A percentile compares a stretch with the other conserved stretches of the same genome.
These are phyloP conservation scores for Acestrorhynchus altus DNA, from an alignment of 2,797 vertebrate genomes.

Conservation along the genomic window DNA sequence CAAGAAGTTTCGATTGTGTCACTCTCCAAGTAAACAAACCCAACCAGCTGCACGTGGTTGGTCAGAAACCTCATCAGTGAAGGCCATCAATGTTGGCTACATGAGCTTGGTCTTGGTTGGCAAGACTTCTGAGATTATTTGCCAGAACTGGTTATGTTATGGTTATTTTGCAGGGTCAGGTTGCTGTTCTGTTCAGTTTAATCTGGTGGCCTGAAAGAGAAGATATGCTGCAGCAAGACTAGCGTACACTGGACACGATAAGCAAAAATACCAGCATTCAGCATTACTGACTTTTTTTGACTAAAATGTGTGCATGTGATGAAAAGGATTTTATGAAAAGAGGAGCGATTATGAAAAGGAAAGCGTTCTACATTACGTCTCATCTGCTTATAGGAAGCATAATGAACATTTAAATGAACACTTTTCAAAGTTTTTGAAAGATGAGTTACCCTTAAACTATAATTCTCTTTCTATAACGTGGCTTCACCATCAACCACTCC, in stretches of 20 bases:
- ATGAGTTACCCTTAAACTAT: background rate
- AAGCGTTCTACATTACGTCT: constrained; percentile 2
- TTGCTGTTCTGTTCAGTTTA: background rate
- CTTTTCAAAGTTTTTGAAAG: background rate
- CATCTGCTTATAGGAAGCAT: constrained; percentile 32
- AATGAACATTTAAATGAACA: constrained; percentile 21
- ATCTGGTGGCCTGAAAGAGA: background rate
- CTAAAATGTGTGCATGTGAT: constrained; percentile 25
- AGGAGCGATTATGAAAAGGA: background rate
- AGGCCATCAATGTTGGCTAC: background rate
- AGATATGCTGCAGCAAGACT: background rate
- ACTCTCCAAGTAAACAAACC: constrained; percentile 20
- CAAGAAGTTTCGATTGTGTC: background rate
- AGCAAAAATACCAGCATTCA: constrained; percentile 32
- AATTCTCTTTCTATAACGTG: background rate
- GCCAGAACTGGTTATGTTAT: background rate
- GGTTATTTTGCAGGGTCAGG: background rate
- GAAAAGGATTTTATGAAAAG: constrained; percentile 22
- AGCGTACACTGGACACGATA: no score
- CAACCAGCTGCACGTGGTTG: constrained; percentile 1
- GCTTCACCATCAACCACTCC: background rate
- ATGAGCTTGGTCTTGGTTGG: background rate
- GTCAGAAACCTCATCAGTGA: background rate
- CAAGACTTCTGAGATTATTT: background rate
- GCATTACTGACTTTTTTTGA: constrained; percentile 25